Evolutionary conservation across 2,797 vertebrate genomes (phyloP).

Genomic region (Tolypeutes matacus): DNA sequence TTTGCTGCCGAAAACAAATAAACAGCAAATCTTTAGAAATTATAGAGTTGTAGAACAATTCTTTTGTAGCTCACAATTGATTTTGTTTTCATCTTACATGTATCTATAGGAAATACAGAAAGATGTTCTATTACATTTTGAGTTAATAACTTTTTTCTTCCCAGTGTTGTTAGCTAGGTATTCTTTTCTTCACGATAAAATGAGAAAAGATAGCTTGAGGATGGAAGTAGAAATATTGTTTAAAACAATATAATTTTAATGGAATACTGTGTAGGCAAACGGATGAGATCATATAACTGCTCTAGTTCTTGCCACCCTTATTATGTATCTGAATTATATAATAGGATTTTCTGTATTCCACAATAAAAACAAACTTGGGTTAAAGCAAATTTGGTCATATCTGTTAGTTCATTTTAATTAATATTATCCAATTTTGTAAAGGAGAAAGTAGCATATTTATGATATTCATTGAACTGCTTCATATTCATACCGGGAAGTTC

Average conservation of each 20-base stretch:
- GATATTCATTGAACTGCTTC: background rate
- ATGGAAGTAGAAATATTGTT: constrained; percentile 75
- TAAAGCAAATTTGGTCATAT: constrained; percentile 38
- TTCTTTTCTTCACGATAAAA: constrained; percentile 78
- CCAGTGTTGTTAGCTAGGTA: constrained; percentile 11
- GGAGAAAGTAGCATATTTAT: background rate
- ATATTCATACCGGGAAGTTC: background rate
- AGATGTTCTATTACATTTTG: constrained; percentile 63
- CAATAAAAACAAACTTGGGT: constrained; percentile 23
- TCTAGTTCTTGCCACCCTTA: constrained; percentile 13
- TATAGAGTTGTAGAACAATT: constrained; percentile 62
- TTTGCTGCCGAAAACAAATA: constrained; percentile 64
- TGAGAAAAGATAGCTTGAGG: constrained; percentile 80
- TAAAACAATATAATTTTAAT: constrained; percentile 79
- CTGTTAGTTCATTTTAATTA: constrained; percentile 18
- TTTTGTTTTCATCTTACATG: constrained; percentile 68
- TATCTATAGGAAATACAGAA: constrained; percentile 77
- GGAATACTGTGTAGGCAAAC: constrained; percentile 58
- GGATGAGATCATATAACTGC: constrained; percentile 54
- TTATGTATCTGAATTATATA: constrained; percentile 61
- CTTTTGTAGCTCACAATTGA: constrained; percentile 72
- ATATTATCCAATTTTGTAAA: background rate
- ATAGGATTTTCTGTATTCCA: constrained; percentile 19
- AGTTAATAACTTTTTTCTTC: constrained; percentile 75
- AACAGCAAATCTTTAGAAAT: constrained; percentile 67